These are phyloP conservation scores for Gallirallus australis DNA, from an alignment of 2,797 vertebrate species.

Conservation along the genomic window DNA sequence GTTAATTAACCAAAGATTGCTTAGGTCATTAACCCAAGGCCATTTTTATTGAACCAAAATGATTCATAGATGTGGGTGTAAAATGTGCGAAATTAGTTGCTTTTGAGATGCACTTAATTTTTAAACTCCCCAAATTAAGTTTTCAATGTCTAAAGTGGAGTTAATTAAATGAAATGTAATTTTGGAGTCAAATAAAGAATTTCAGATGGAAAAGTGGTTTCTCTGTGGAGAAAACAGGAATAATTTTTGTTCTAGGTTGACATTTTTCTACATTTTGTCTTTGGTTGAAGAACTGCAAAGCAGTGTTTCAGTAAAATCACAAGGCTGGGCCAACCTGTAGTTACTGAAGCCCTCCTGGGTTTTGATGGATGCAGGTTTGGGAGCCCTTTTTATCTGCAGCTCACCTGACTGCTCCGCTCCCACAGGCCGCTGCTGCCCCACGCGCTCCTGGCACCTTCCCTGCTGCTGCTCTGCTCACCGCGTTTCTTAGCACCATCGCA, in stretches of 20 bases:
- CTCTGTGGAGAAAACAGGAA: background rate
- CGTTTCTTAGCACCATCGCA: fast-evolving
- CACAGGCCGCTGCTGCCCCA: fast-evolving
- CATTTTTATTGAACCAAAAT: background rate
- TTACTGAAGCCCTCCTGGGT: background rate
- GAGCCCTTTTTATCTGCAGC: fast-evolving
- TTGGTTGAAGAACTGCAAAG: background rate
- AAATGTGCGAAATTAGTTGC: background rate
- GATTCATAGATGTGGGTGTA: background rate
- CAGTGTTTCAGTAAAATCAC: fast-evolving
- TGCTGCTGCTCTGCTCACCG: fast-evolving
- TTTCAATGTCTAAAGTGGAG: background rate
- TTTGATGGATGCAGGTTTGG: fast-evolving
- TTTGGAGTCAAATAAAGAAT: background rate
- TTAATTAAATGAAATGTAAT: background rate
- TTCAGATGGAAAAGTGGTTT: background rate
- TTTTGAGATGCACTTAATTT: background rate
- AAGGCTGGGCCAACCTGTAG: background rate
- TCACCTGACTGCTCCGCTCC: fast-evolving
- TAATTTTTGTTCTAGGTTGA: background rate
- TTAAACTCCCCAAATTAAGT: background rate
- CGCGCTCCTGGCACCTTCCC: fast-evolving
- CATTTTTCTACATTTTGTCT: background rate
- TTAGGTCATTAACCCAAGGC: background rate
- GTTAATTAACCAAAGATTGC: background rate